Evolutionary conservation across 2,113 vertebrate species (phyloP).

Genomic region (Calidris pygmaea): DNA sequence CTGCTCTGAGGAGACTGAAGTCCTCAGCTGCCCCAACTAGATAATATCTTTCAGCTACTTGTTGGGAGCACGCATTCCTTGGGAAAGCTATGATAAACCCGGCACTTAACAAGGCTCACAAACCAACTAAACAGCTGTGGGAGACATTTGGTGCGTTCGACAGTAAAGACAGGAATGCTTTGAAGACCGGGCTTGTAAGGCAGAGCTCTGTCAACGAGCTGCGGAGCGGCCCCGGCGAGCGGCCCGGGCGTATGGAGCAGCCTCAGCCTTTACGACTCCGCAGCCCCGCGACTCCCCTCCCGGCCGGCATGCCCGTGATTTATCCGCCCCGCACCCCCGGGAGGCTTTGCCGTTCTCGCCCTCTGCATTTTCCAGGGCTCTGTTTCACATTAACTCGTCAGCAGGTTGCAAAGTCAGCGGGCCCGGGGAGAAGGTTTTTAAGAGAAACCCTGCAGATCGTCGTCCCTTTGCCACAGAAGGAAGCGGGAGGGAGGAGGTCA

Average conservation of each 20-base stretch:
- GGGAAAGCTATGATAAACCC: constrained; percentile 37
- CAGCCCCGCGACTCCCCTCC: neutral
- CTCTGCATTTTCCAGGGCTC: neutral
- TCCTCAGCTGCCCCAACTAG: neutral
- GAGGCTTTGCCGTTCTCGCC: neutral
- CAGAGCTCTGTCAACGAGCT: constrained; percentile 5
- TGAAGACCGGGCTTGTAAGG: constrained; percentile 33
- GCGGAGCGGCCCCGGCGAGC: neutral
- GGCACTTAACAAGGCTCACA: constrained; percentile 52
- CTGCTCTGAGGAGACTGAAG: neutral
- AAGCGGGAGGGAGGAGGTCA: neutral
- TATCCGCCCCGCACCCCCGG: neutral
- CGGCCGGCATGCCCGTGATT: neutral
- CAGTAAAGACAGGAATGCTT: constrained; percentile 70
- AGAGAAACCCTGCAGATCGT: constrained; percentile 18
- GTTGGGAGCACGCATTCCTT: constrained; percentile 12
- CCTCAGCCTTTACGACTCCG: constrained; percentile 1
- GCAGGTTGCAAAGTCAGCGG: constrained; percentile 13
- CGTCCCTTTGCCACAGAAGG: neutral
- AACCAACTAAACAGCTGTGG: constrained; percentile 59
- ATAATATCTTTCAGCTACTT: constrained; percentile 53
- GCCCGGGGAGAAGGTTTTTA: constrained; percentile 7
- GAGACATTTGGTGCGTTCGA: constrained; percentile 50
- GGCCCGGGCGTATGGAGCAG: neutral
- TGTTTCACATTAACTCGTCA: constrained; percentile 57